Conservation (phyloP, 2,888 invertebrate species). For the Pteria penguin region DNA sequence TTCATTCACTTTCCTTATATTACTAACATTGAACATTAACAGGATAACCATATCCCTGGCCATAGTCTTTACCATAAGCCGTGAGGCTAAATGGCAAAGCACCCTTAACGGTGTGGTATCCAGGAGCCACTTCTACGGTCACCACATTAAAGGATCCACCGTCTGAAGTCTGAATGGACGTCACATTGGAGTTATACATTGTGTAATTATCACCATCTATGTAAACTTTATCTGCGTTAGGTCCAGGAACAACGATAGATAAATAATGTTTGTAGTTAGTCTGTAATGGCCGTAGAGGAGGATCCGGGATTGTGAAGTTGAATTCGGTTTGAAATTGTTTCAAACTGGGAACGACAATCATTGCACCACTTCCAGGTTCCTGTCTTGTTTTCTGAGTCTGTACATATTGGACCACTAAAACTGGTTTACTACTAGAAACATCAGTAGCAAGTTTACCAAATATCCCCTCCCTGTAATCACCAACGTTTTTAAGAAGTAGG, state of each 20-base stretch:
- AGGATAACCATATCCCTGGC: constrained; percentile 20
- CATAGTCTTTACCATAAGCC: constrained; percentile 15
- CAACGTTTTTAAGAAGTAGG: neutral
- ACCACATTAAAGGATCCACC: constrained; percentile 1
- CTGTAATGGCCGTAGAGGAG: constrained; percentile 7
- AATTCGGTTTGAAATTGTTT: constrained; percentile 1
- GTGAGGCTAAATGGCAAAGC: neutral
- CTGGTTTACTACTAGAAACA: constrained; percentile 16
- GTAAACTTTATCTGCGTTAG: neutral
- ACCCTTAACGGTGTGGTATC: neutral
- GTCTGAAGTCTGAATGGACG: constrained; percentile 1
- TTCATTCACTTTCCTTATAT: too few species aligned
- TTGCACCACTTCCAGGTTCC: constrained; percentile 7
- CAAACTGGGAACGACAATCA: constrained; percentile 12
- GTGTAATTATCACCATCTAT: constrained; percentile 6
- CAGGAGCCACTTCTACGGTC: neutral
- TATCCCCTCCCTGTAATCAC: neutral
- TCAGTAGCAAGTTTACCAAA: neutral
- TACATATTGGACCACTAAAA: constrained; percentile 1
- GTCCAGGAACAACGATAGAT: neutral
- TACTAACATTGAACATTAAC: constrained; percentile 1
- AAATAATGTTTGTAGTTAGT: constrained; percentile 1
- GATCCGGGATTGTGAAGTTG: neutral
- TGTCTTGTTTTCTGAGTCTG: neutral
- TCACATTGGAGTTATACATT: neutral